phyloP scores from a whole-genome alignment of 2,888 invertebrate genomes.

The Drosophila kambysellisi region DNA sequence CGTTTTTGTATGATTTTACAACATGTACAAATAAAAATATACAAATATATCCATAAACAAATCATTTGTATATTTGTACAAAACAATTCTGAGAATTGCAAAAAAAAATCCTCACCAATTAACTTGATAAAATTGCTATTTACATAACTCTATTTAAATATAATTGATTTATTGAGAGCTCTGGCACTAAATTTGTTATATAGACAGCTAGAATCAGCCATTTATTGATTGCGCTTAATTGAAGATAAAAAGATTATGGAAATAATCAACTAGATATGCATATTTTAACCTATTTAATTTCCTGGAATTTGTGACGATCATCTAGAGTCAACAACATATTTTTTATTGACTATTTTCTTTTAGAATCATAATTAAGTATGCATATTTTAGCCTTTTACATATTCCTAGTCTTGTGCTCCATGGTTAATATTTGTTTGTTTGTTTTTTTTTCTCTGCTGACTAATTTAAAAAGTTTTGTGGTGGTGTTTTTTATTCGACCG shows the following conservation, averaged over 20 bases:
- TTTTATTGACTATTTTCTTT: background rate
- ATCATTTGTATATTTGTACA: background rate
- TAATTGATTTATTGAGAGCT: background rate
- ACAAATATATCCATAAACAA: background rate
- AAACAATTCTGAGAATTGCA: background rate
- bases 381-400: background rate
- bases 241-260: background rate
- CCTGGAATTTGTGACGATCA: background rate
- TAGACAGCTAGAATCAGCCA: background rate
- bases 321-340: background rate
- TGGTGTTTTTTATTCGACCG: constrained; percentile 12
- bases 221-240: background rate
- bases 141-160: background rate
- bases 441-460: background rate
- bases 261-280: background rate
- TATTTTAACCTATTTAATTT: background rate
- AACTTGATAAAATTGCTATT: background rate
- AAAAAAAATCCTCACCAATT: background rate
- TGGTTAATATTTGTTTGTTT: background rate
- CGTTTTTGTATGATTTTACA: background rate
- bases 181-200: background rate
- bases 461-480: background rate
- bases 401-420: background rate
- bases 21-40: background rate
- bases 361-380: background rate